Conservation (phyloP, 2,113 vertebrate species). For the Cricetomys ansorgei region DNA sequence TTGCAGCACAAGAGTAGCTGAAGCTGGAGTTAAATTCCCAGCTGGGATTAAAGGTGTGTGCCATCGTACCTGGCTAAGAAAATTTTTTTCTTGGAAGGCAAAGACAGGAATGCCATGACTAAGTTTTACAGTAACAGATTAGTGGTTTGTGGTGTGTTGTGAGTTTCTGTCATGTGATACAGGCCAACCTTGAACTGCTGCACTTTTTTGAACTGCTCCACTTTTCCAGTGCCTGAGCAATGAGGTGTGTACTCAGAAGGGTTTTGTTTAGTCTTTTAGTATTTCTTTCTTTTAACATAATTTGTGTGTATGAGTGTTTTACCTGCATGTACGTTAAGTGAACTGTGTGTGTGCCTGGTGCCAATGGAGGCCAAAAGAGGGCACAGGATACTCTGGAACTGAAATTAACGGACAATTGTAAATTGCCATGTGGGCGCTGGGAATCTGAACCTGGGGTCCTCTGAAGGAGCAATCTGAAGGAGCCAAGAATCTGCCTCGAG, state of each 20-base stretch:
- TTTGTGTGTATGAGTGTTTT: background rate
- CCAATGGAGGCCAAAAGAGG: background rate
- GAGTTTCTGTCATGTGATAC: background rate
- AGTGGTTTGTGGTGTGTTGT: too few species aligned
- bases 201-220: background rate
- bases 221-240: background rate
- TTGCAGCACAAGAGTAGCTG: background rate
- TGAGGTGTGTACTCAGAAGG: background rate
- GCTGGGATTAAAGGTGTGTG: background rate
- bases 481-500: background rate
- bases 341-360: background rate
- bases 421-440: background rate
- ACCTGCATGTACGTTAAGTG: background rate
- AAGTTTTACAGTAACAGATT: background rate
- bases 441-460: background rate
- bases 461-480: background rate
- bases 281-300: background rate
- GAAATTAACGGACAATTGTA: background rate
- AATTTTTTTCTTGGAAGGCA: background rate
- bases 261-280: background rate
- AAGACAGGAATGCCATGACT: background rate
- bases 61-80: background rate
- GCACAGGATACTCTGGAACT: background rate
- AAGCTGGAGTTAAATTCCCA: background rate
- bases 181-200: background rate